Evolutionary conservation across 2,113 vertebrate species (phyloP), one percentile per base, ranked within the genome.

Genomic region (Calypte anna): DNA sequence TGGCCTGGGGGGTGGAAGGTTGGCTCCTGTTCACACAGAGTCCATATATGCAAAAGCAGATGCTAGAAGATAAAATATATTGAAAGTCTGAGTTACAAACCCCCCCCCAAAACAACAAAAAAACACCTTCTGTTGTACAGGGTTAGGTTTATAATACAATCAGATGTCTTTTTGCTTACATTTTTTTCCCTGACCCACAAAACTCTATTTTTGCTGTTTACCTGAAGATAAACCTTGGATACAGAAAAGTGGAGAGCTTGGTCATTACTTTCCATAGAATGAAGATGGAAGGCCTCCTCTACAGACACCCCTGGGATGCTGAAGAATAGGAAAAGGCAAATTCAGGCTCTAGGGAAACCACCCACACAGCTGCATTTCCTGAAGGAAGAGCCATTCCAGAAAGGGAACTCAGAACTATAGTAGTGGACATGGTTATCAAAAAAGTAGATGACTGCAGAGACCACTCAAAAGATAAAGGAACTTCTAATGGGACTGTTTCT

Each of bases 61-160:
- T 90, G 76, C 64, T 90, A 61, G 84, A 94, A 96, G 85, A 96
- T 72, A 88, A 92, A 94, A 89, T 10, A 80, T 27, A 72, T 3
- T 82, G 46, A 82, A 91, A 94, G 64, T 33, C n/a, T 27, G 48
- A 69, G 27, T 58, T 54, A 72, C 53, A 78, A 23, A 79, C 6
- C 33, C 33, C 7, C 33, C 33, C 33, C 33, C 33, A 86, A 10
- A 72, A 10, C 68, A 40, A 40, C 38, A 40, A 40, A 40, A 33
- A 40, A 40, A 40, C 33, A 38, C 9, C 51, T 81, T 73, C 43
- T 22, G 55, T 70, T 48, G 9, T 14, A 77, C 18, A 48, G 62
- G 24, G 7, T 93, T 75, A 91, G 54, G 43, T 68, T 88, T 91
- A 62, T 58, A 50, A 88, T 12, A 80, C 7, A 36, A 36, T 30